A percentile compares a stretch with the other conserved stretches of the same genome.
These are phyloP conservation scores for Adoxophyes honmai DNA, from an alignment of 1,140 invertebrate genomes.

Conservation along the genomic window DNA sequence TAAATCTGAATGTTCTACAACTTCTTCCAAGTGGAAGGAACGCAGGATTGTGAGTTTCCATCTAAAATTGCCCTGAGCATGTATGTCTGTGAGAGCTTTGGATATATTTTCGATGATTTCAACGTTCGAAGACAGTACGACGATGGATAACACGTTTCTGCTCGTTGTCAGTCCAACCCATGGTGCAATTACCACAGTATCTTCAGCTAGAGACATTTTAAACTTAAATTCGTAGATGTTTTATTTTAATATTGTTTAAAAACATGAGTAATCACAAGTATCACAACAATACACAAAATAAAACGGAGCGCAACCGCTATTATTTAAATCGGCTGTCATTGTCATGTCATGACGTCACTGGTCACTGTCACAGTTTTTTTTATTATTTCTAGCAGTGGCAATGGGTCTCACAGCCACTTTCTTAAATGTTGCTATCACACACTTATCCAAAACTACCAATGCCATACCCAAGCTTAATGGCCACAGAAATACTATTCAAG, in stretches of 20 bases:
- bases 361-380: too few relatives aligned
- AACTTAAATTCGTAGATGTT: background rate
- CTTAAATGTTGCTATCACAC: too few relatives aligned
- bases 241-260: too few relatives aligned
- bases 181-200: constrained; percentile 44
- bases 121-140: constrained; percentile 48
- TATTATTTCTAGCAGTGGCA: too few relatives aligned
- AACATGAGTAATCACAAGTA: too few relatives aligned
- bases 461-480: too few relatives aligned
- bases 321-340: background rate
- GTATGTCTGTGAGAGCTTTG: constrained; percentile 49
- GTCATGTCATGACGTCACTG: background rate
- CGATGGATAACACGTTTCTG: constrained; percentile 50
- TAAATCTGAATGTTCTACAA: constrained; percentile 45
- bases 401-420: too few relatives aligned
- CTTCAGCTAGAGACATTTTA: constrained; percentile 44
- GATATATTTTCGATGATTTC: constrained; percentile 58
- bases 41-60: constrained; percentile 58
- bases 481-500: too few relatives aligned
- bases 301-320: background rate
- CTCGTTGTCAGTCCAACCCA: constrained; percentile 54
- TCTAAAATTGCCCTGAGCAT: constrained; percentile 42
- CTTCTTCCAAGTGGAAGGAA: constrained; percentile 50
- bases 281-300: background rate
- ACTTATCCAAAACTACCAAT: too few relatives aligned